Evolutionary conservation across 2,888 invertebrate species (phyloP).

Genomic region (Elgonia sp.): DNA sequence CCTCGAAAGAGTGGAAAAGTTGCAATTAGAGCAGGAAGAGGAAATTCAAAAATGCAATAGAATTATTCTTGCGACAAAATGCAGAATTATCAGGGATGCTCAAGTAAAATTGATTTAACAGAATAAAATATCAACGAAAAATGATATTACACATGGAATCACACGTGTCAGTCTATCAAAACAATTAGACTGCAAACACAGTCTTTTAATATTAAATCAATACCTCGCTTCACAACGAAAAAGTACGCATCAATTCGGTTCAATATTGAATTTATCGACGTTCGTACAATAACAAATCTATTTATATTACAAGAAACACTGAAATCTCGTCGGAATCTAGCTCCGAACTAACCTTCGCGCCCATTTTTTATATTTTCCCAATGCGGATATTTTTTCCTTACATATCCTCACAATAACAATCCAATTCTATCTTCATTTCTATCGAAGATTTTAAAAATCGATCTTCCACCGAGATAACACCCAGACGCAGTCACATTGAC

Average conservation of each 20-base stretch:
- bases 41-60: constrained; percentile 92
- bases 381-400: constrained; percentile 16
- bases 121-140: constrained; percentile 28
- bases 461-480: constrained; percentile 10
- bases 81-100: constrained; percentile 94
- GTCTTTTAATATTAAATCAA: constrained; percentile 48
- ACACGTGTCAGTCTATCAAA: constrained; percentile 25
- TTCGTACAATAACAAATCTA: constrained; percentile 53
- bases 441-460: constrained; percentile 43
- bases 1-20: constrained; percentile 87
- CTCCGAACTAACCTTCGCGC: background rate
- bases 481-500: background rate
- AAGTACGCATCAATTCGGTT: constrained; percentile 42
- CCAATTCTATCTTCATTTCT: constrained; percentile 35
- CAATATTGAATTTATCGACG: constrained; percentile 38
- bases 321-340: constrained; percentile 23
- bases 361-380: constrained; percentile 31
- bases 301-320: constrained; percentile 37
- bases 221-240: background rate
- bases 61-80: constrained; percentile 94
- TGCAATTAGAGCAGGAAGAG: constrained; percentile 89
- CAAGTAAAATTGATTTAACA: constrained; percentile 88
- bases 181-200: constrained; percentile 31
- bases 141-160: constrained; percentile 21
- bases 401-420: constrained; percentile 36